These are phyloP conservation scores for Thrips palmi DNA, from an alignment of 1,140 invertebrate genomes.

Conservation along the genomic window DNA sequence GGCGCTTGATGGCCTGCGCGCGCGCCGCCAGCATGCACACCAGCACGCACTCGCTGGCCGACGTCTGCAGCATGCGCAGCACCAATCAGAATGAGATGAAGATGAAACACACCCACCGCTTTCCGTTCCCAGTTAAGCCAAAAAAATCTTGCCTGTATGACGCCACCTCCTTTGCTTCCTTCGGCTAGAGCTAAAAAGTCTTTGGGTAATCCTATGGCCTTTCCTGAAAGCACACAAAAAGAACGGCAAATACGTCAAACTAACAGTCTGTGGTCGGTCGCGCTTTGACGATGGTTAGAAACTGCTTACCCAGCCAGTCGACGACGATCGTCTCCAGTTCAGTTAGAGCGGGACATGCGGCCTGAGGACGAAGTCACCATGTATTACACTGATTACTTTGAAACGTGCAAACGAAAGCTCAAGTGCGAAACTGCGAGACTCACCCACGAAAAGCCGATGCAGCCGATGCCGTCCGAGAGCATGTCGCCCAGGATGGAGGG, in stretches of 20 bases:
- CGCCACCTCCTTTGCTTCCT: slow-evolving; percentile 75
- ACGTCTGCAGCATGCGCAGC: slow-evolving; percentile 63
- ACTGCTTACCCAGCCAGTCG: slow-evolving; percentile 80
- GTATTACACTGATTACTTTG: slow-evolving; percentile 5
- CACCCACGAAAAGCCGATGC: slow-evolving; percentile 98
- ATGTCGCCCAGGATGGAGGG: slow-evolving; percentile 97
- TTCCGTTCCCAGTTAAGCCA: neutral
- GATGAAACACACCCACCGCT: slow-evolving; percentile 6
- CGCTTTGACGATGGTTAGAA: no score
- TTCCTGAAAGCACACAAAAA: slow-evolving; percentile 38
- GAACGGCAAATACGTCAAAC: slow-evolving; percentile 5
- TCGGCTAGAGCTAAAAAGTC: slow-evolving; percentile 67
- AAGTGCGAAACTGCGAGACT: slow-evolving; percentile 16
- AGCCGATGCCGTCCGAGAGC: slow-evolving; percentile 86
- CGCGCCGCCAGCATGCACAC: slow-evolving; percentile 89
- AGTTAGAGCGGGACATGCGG: slow-evolving; percentile 90
- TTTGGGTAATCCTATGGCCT: slow-evolving; percentile 78
- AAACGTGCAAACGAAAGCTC: neutral
- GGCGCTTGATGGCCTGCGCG: slow-evolving; percentile 74
- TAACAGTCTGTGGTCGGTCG: slow-evolving; percentile 1
- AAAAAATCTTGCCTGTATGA: slow-evolving; percentile 53
- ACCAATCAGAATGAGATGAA: no score
- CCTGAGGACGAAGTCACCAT: slow-evolving; percentile 35
- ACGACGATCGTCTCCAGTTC: slow-evolving; percentile 93
- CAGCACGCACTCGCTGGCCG: slow-evolving; percentile 92